Conservation (phyloP, 2,797 vertebrate genomes). For the Falco naumanni region DNA sequence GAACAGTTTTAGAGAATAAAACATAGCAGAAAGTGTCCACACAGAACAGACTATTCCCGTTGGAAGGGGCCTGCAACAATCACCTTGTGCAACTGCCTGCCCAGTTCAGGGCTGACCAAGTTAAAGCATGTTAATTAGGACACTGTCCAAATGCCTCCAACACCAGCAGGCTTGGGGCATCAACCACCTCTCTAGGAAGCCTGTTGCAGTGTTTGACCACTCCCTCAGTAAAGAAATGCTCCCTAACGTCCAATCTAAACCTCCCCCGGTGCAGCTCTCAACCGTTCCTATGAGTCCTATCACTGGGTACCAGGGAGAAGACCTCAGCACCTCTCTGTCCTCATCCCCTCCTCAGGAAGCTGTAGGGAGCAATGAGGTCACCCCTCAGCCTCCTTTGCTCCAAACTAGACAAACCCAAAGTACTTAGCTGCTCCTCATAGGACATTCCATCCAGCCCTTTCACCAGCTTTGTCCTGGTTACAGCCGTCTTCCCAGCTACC, state of each 20-base stretch:
- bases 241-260: neutral
- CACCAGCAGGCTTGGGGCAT: neutral
- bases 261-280: neutral
- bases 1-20: neutral
- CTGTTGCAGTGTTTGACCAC: neutral
- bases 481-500: neutral
- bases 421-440: neutral
- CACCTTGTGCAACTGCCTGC: neutral
- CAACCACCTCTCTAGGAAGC: accelerated
- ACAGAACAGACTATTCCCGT: too few species aligned
- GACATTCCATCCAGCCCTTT: neutral
- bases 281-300: neutral
- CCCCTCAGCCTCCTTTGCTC: neutral
- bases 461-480: neutral
- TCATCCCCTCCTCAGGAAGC: neutral
- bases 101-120: neutral
- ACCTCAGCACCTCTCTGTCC: neutral
- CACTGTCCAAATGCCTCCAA: neutral
- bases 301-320: neutral
- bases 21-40: neutral
- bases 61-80: neutral
- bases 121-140: neutral
- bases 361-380: neutral
- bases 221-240: neutral
- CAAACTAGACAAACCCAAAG: neutral